Evolutionary conservation across 2,888 invertebrate species (phyloP), one percentile per base, ranked within the genome.

Genomic region (Antheraea assamensis): DNA sequence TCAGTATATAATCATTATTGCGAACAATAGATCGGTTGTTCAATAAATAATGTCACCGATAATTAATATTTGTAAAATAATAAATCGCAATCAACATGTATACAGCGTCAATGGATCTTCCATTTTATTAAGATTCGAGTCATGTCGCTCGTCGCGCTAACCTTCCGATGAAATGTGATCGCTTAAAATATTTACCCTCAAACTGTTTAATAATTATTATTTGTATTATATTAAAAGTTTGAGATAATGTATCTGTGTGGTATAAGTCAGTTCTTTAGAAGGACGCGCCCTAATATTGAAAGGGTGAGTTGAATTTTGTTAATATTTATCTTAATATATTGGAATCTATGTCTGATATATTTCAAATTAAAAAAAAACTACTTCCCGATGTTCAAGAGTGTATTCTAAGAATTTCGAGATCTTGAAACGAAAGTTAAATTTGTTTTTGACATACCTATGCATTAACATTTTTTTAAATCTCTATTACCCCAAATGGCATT

Each of bases 201-300:
- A 68, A 68, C 17, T 61, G 27, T 27, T 61, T 61, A 35, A 35
- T 35, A 31, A 35, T 35, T 35, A 68, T 68, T 19, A 21, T 35
- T 68, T 21, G 27, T 61, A 15, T 61, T 17, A 61, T 27, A 30
- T 10, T 4, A 17, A 49, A 52, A 30, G 47, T 66, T 31, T 1
- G 3, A n/a, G 24, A 55, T 55, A 55, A 71, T 93, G 93, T 93
- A 93, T 84, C 80, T 91, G 82, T 92, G 92, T 79, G 89, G 91
- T 15, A 88, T 93, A 72, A 90, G 92, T 24, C 87, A 88, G 13
- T 94, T 94, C 77, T 93, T 92, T 81, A 85, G 85, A 31, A 86
- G 90, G 58, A 86, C 83, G 7, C 77, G 92, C 72, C 88, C 90
- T 30, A 76, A 73, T 75, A 84, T 91, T 61, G 92, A 93, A 77